Base-by-base conservation (phyloP, 2,888 invertebrate genomes). In the Pachliopta kotzebuea region DNA sequence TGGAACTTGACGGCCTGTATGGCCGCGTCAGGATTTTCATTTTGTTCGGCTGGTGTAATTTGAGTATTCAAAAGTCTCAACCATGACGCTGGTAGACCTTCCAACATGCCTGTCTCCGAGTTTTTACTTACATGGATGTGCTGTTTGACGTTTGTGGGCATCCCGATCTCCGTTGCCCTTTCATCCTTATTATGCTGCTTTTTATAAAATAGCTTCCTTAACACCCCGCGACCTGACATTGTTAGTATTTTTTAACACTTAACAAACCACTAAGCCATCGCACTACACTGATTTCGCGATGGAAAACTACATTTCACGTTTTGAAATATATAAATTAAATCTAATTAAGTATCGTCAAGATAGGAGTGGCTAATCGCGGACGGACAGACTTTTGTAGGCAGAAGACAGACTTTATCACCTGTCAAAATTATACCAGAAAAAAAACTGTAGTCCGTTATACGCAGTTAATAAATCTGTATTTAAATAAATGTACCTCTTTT, bases 1-100 rank as follows among this genome's bases (percentile, higher is more conserved):
- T 97, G 98, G 80, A 95, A 97, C 77, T 97, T 97, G 61, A 98
- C 94, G 29, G 98, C 98, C 79, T 97, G 96, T 63, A 97, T 94
- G 1, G 97, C 97, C 49, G 98, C 98, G 75, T 95, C 94, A 3
- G 98, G 98, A 88, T 98, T 97, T 75, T 97, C 95, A 81, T 95
- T 94, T 85, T 98, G 97, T 80, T 98, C 98, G 52, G 95, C 96
- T 74, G 95, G 94, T 49, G 97, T 96, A 70, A 98, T 96, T 80
- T 97, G 96, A 20, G 95, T 94, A 76, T 96, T 95, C 72, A 98
- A 92, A 61, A 97, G 92, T 58, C 95, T 91, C 65, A 95, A 88
- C 98, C 98, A 98, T 31, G 96, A 94, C 42, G 94, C 93, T 0
- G 98, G 98, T 55, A 98, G 89, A 0, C 98, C 98, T 74, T 96